phyloP scores from a whole-genome alignment of 2,113 vertebrate species.

The Syngnathus scovelli region DNA sequence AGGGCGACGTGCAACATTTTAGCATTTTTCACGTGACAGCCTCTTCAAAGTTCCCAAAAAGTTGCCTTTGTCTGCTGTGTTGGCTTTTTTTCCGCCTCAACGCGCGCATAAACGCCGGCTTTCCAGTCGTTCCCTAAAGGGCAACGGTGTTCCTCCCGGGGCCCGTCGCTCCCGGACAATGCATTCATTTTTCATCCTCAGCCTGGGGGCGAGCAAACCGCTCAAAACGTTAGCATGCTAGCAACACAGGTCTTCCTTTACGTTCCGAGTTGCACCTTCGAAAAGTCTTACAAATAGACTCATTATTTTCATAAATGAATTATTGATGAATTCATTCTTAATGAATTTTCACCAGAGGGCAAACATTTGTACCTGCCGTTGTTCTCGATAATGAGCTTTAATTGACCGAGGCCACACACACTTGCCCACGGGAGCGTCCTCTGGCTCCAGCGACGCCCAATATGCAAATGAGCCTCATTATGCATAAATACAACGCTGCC shows the following conservation, averaged over 20 bases:
- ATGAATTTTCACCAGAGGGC: conserved; percentile 55
- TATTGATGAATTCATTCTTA: conserved; percentile 49
- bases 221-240: not conserved
- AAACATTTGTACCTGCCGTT: conserved; percentile 60
- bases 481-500: conserved; percentile 37
- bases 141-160: conserved; percentile 22
- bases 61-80: not conserved
- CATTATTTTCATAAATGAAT: conserved; percentile 54
- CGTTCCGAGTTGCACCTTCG: not conserved
- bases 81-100: not conserved
- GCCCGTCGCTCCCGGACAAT: conserved; percentile 32
- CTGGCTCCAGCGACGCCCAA: conserved; percentile 17
- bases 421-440: conserved; percentile 10
- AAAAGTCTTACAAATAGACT: conserved; percentile 16
- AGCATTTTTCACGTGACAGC: not conserved
- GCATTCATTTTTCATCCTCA: conserved; percentile 61
- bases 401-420: not conserved
- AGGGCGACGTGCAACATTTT: not conserved
- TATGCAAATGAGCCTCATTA: conserved; percentile 46
- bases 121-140: conserved; percentile 29
- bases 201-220: conserved; percentile 20
- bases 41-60: not conserved
- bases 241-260: not conserved
- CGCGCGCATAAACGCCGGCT: not conserved
- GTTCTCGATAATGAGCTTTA: conserved; percentile 58